Base-by-base conservation (phyloP, 1,140 invertebrate genomes). In the Euwallacea similis region DNA sequence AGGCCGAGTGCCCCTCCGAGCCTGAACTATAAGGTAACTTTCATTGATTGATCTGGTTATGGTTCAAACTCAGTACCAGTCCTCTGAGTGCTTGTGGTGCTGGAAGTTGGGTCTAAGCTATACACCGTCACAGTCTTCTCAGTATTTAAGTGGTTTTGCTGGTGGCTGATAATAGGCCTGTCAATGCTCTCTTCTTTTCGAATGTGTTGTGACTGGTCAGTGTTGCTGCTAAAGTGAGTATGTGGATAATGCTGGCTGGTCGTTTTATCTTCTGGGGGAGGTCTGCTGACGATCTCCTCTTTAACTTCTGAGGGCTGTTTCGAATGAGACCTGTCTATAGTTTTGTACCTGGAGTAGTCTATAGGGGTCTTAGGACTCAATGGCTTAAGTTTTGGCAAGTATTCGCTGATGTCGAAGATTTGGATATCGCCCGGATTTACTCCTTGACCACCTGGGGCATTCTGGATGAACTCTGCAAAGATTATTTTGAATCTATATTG, bases 271-370 rank as follows among this genome's bases (percentile, higher is more conserved):
- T 58, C 55, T 7, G 9, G 9, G 16, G 54, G 54, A 15, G 54
- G 54, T 42, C 59, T 61, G 11, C 16, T 61, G 7, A 10, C 41
- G 9, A 61, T 10, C 11, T 61, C 21, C 41, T 66, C 66, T 41
- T 71, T 54, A 47, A 74, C 66, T 62, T 75, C 66, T 43, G 73
- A 62, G 33, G 10, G 9, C 2, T 7, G 6, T 13, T 43, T 58
- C 6, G 42, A 7, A 2, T 43, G 58, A 6, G 75, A 46, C 44
- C 80, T 41, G 71, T 78, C 72, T 50, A 81, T 81, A 11, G 78
- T 80, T 73, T 79, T 81, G 59, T 81, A 81, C 71, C 80, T 81
- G 0, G 79, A 80, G 46, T 75, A 76, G 67, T 81, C 80, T 41
- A 81, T 75, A 0, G 77, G 59, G 7, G 79, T 80, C 70, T 68